Evolutionary conservation across 2,113 vertebrate genomes (phyloP), one percentile per base, ranked within the genome.

Genomic region (Rana temporaria): DNA sequence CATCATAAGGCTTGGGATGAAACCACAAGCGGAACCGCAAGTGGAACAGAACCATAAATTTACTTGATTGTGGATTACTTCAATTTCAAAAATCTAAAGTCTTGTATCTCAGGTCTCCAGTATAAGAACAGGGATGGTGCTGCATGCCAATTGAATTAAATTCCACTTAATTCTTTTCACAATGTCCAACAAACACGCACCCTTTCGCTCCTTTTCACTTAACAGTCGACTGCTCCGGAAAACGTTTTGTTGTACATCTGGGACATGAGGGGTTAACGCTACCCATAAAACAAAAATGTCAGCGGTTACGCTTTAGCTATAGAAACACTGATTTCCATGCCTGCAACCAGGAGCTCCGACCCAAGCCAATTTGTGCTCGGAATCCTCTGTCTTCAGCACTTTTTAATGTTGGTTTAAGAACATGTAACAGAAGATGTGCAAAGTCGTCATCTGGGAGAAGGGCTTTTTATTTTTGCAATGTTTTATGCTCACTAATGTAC

Each of bases 401-500:
- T 65, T 72, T 82, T 52, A 66, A 55, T 74, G 80, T 67, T 82
- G 80, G 72, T 82, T 82, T 82, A 82, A 74, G 48, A 82, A 65
- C 63, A 66, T 82, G 80, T 82, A 82, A 82, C 80, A 82, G 70
- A 82, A 82, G 80, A 82, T 66, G 80, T 75, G 70, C 80, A 75
- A 82, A 82, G 62, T 82, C 80, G 80, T 74, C 80, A 74, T 71
- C 42, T 38, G 48, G 60, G 57, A 56, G 26, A 24, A 55, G 52
- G 63, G 63, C 30, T 66, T 53, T 74, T 67, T 66, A 17, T 65
- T 73, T 71, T 57, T 70, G 48, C 70, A n/a, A 56, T 82, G 80
- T 82, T 82, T 82, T 82, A 82, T 82, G 70, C n/a, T 66, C 70
- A 66, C 80, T 82, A 82, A 82, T 75, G 80, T 82, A 82, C 80